A percentile compares a stretch with the other conserved stretches of the same genome.
Conservation (phyloP, 37 sponge, comb jelly and placozoan genomes). For the Beroe ovata region DNA sequence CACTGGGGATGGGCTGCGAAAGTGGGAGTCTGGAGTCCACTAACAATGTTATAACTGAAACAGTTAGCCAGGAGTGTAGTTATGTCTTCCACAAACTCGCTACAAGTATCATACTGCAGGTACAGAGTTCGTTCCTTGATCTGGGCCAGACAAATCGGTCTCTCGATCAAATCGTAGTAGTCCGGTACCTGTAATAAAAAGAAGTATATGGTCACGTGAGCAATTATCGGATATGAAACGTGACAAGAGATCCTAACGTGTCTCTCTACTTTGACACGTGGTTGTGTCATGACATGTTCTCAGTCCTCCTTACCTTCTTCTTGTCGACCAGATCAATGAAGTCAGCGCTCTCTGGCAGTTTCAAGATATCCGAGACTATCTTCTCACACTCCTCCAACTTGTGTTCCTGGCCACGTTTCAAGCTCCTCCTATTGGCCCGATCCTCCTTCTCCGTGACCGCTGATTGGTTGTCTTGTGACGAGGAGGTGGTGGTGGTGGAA, state of each 20-base stretch:
- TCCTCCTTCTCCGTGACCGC: conserved; percentile 7
- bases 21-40: too few species aligned
- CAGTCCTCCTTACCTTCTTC: conserved; percentile 53
- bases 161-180: conserved; percentile 42
- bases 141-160: conserved; percentile 52
- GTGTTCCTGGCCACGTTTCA: conserved; percentile 11
- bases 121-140: conserved; percentile 43
- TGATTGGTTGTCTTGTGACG: not conserved
- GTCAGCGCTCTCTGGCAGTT: conserved; percentile 37
- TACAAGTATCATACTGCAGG: conserved; percentile 24
- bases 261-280: too few species aligned
- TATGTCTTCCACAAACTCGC: conserved; percentile 26
- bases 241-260: too few species aligned
- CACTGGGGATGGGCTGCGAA: too few species aligned
- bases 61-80: conserved; percentile 40
- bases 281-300: too few species aligned
- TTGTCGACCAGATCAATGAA: conserved; percentile 61
- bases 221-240: too few species aligned
- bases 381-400: conserved; percentile 47
- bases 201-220: too few species aligned
- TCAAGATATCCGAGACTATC: conserved; percentile 26
- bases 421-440: conserved; percentile 12
- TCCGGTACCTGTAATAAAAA: conserved; percentile 60
- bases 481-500: not conserved
- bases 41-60: conserved; percentile 53